These are phyloP conservation scores for Chascanopsetta lugubris DNA, from an alignment of 2,113 vertebrate species.

Conservation along the genomic window DNA sequence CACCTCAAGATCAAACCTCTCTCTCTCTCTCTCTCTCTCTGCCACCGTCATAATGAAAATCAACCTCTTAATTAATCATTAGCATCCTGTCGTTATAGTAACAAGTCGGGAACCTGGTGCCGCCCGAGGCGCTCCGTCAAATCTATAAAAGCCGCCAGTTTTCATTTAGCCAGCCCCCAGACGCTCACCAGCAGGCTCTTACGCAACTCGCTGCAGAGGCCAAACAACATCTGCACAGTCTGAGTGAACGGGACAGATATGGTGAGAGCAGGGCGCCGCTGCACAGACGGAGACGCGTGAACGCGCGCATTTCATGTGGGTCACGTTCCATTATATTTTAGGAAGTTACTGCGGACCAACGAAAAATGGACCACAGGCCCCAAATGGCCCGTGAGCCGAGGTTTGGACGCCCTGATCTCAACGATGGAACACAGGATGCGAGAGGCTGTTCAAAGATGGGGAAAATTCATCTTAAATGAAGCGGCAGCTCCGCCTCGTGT, in stretches of 20 bases:
- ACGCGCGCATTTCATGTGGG: no score
- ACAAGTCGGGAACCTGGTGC: conserved; percentile 50
- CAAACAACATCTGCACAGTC: not conserved
- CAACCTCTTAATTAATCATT: conserved; percentile 70
- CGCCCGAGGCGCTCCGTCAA: conserved; percentile 6
- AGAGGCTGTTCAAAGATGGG: no score
- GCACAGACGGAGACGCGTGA: no score
- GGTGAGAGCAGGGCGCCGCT: not conserved
- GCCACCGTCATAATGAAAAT: conserved; percentile 59
- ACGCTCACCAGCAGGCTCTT: conserved; percentile 21
- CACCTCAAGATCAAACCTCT: conserved; percentile 73
- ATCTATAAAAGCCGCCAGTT: conserved; percentile 56
- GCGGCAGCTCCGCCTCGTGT: no score
- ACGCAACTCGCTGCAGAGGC: conserved; percentile 1
- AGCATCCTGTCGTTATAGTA: conserved; percentile 68
- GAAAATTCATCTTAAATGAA: no score
- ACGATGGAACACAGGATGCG: no score
- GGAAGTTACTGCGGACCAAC: no score
- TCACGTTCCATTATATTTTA: no score
- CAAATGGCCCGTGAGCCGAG: no score
- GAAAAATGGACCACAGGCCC: no score
- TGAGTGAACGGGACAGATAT: not conserved
- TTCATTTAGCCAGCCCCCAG: conserved; percentile 43
- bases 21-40: no score
- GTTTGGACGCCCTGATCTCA: no score